Base-by-base conservation (phyloP, 1,140 invertebrate genomes). In the Scylla paramamosain region DNA sequence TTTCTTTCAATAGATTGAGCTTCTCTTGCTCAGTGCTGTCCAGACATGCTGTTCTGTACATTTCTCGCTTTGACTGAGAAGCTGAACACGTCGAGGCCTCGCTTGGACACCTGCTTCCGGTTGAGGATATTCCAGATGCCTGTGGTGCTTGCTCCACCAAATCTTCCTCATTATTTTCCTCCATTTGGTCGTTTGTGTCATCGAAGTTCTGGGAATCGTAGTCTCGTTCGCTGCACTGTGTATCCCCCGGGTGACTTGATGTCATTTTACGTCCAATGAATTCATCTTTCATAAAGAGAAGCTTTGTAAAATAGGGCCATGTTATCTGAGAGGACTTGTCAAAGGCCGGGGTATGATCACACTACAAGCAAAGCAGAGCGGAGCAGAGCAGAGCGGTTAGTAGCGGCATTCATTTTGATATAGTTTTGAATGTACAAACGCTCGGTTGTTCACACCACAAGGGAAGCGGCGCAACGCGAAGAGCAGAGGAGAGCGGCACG, bases 201-300 rank as follows among this genome's bases (percentile, higher is more conserved):
- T 90, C 88, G 88, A 46, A 39, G 88, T 31, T 90, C 88, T 90
- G 10, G 88, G n/a, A 4, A 28, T 14, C 88, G 88, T 90, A 31
- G 29, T 48, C 88, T 90, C n/a, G 88, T 90, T 14, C 88, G 25
- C 29, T 90, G 88, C 88, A 90, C 45, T 45, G 32, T 31, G 29
- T 46, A 90, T 90, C 88, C 88, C n/a, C 88, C n/a, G 32, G 88
- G 88, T 28, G 45, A 90, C 88, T n/a, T n/a, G 32, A 90, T 90
- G 88, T 90, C 28, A 90, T 90, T 90, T 90, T 31, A 90, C 88
- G 88, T 28, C 88, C 88, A 90, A 90, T 90, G 45, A 90, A 90
- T 90, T 90, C 32, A 39, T 90, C 88, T 90, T 90, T 90, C 88
- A 90, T 45, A 31, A 90, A 45, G 45, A 90, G 88, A 46, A 90